These are phyloP conservation scores for Dryocosmus kuriphilus DNA, from an alignment of 2,888 invertebrate genomes.

Conservation along the genomic window DNA sequence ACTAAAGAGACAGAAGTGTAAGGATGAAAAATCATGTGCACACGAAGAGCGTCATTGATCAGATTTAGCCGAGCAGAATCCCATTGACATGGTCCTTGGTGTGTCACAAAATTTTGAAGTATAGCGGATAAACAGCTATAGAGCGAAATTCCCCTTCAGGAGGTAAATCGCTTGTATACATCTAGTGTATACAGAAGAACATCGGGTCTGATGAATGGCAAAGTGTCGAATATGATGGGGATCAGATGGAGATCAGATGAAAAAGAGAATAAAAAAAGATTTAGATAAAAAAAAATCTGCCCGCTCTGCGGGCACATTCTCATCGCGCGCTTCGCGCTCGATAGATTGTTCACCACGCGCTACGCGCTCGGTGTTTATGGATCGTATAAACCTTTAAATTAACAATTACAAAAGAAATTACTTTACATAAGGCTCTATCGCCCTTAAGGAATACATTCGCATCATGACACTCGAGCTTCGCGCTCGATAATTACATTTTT, in stretches of 20 bases:
- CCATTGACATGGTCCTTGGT: background rate
- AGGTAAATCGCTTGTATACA: constrained; percentile 27
- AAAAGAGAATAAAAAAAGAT: too few relatives aligned
- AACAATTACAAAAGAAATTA: too few relatives aligned
- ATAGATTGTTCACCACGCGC: too few relatives aligned
- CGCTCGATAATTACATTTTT: too few relatives aligned
- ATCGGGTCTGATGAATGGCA: background rate
- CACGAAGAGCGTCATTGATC: constrained; percentile 7
- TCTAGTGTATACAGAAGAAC: background rate
- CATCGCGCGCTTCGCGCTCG: too few relatives aligned
- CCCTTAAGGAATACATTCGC: too few relatives aligned
- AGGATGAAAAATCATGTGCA: constrained; percentile 27
- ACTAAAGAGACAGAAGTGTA: background rate
- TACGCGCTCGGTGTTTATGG: too few relatives aligned
- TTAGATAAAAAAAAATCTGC: too few relatives aligned
- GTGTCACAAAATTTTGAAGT: constrained; percentile 20
- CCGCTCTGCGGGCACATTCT: too few relatives aligned
- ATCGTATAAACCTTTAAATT: too few relatives aligned
- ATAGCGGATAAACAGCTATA: constrained; percentile 7
- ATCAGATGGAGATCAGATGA: background rate
- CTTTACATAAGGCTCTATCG: too few relatives aligned
- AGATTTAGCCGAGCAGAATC: constrained; percentile 27
- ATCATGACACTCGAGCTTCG: too few relatives aligned
- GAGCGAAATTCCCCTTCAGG: background rate
- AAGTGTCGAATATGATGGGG: background rate